A percentile compares a stretch with the other conserved stretches of the same genome.
Conservation (phyloP, 64 coral and sea anemone species). For the Actinia tenebrosa region DNA sequence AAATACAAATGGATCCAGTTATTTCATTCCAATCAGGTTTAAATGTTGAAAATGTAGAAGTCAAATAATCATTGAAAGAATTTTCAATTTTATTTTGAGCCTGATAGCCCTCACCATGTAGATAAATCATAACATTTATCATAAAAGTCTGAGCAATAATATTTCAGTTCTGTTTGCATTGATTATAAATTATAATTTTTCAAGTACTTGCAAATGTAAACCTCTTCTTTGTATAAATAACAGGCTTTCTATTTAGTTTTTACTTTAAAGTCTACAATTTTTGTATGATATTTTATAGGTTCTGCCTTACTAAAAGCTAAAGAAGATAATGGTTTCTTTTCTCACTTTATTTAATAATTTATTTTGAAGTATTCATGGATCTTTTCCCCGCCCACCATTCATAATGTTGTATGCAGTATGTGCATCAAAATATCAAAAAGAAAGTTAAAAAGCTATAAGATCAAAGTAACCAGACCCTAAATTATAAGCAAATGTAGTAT, state of each 20-base stretch:
- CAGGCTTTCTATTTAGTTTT: background rate
- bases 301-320: too few species aligned
- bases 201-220: background rate
- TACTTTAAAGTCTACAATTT: too few species aligned
- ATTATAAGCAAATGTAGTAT: too few species aligned
- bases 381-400: background rate
- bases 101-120: too few species aligned
- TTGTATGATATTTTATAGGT: background rate
- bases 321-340: background rate
- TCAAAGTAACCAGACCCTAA: background rate
- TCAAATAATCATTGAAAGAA: too few species aligned
- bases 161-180: background rate
- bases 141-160: too few species aligned
- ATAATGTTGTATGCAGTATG: background rate
- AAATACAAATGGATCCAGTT: too few species aligned
- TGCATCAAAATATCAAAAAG: background rate
- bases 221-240: background rate
- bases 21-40: too few species aligned
- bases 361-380: background rate
- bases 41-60: too few species aligned
- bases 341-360: background rate
- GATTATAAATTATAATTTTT: background rate
- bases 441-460: background rate
- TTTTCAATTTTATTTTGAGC: too few species aligned
- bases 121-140: too few species aligned